These are phyloP conservation scores for Stichodactyla helianthus DNA, from an alignment of 64 coral and sea anemone genomes.

Conservation along the genomic window DNA sequence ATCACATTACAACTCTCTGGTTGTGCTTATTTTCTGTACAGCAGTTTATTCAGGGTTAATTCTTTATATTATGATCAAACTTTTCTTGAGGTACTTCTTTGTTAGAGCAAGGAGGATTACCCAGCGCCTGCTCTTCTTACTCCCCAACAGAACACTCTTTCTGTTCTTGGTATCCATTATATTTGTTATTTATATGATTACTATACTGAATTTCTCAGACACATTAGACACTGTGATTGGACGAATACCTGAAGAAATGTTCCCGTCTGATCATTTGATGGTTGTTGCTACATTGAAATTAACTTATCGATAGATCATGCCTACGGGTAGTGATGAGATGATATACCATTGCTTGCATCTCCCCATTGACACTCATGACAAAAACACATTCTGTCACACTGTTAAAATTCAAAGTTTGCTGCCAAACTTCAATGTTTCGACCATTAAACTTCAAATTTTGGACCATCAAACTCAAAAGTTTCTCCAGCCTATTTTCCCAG, in stretches of 20 bases:
- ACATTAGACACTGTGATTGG: constrained; percentile 65
- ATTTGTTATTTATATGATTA: constrained; percentile 39
- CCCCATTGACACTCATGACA: too few relatives aligned
- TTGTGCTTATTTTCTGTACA: constrained; percentile 39
- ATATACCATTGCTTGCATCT: too few relatives aligned
- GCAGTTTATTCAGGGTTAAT: constrained; percentile 32
- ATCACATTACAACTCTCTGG: constrained; percentile 66
- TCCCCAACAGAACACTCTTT: constrained; percentile 43
- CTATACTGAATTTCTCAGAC: constrained; percentile 49
- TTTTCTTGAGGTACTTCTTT: constrained; percentile 10
- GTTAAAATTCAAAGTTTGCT: too few relatives aligned
- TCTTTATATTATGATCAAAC: constrained; percentile 64
- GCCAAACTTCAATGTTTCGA: too few relatives aligned
- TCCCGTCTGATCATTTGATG: constrained; percentile 88
- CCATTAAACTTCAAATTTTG: too few relatives aligned
- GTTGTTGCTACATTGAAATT: constrained; percentile 58
- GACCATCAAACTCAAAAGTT: too few relatives aligned
- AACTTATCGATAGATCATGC: constrained; percentile 1
- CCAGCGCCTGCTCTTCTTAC: constrained; percentile 47
- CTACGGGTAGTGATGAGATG: too few relatives aligned
- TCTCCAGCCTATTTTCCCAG: too few relatives aligned
- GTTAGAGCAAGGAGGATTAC: constrained; percentile 19
- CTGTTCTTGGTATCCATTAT: constrained; percentile 28
- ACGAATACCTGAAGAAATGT: constrained; percentile 84
- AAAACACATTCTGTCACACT: too few relatives aligned